Conservation (phyloP, 2,888 invertebrate genomes). For the Thyatira batis region DNA sequence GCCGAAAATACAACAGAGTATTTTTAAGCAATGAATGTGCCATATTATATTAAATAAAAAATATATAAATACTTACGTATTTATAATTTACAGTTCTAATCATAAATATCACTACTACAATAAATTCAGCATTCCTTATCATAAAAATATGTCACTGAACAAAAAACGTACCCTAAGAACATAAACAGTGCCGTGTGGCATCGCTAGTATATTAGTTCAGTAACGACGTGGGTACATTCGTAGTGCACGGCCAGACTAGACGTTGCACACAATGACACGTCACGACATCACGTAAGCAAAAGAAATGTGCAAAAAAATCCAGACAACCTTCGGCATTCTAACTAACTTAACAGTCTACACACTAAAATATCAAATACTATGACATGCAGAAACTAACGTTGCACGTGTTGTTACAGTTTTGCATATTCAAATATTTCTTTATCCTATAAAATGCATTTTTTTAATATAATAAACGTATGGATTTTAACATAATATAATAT, state of each 20-base stretch:
- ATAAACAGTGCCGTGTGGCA: not conserved
- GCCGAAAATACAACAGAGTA: no score
- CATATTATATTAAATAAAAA: no score
- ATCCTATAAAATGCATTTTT: constrained; percentile 3
- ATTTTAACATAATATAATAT: constrained; percentile 7
- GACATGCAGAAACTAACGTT: not conserved
- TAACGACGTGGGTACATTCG: not conserved
- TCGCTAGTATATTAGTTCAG: not conserved
- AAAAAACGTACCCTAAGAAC: no score
- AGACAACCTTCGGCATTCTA: constrained; percentile 24
- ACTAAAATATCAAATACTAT: constrained; percentile 1
- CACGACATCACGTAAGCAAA: constrained; percentile 10
- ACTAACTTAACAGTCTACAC: constrained; percentile 15
- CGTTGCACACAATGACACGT: constrained; percentile 2
- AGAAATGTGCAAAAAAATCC: constrained; percentile 14
- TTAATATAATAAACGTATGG: constrained; percentile 1
- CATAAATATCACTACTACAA: no score
- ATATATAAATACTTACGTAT: no score
- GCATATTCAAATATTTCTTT: not conserved
- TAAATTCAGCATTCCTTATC: no score
- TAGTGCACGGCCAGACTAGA: not conserved
- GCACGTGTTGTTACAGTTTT: not conserved
- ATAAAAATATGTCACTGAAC: no score
- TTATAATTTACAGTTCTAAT: no score
- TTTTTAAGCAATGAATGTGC: no score